Base-by-base conservation (phyloP, 2,113 vertebrate species). In the Podarcis cretensis region DNA sequence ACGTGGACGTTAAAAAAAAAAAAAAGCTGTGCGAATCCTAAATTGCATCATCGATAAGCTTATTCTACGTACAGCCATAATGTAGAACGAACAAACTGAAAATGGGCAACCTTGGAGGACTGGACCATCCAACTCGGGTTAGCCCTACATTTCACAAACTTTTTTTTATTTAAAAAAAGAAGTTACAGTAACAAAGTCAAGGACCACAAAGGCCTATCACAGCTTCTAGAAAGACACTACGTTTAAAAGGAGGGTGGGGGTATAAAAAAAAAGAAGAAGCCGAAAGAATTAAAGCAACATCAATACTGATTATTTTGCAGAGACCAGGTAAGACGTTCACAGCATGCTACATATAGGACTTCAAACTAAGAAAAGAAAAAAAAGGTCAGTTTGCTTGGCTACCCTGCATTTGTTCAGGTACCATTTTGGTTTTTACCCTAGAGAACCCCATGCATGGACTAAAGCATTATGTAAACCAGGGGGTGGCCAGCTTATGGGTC, bases 291-390 rank as follows among this genome's bases (percentile, higher is more conserved):
- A 94, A 96, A 95, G 89, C 94, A 95, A 95, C 93, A 92, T 96
- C 97, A 97, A 97, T 97, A 97, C 97, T 97, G 97, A 97, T 96
- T 93, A 95, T 93, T 95, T 95, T 89, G 95, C 96, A 95, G 94
- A 92, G 95, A 96, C 92, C 88, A 85, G 95, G 95, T 83, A 94
- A 63, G 96, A 96, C 93, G 37, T 95, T 96, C 96, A 96, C 96
- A 97, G 96, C 96, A 96, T 96, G 95, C 96, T 96, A 95, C 96
- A 96, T 96, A 95, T 95, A 95, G 21, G 32, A 77, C 73, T 78
- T 68, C 73, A 20, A 78, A 27, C 74, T 78, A 5, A 54, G 48
- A 54, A 54, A 54, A 54, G 48, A 48, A 48, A 10, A 54, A 48
- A 35, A 32, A 35, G 40, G 57, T 10, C 71, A 59, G 30, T 69